Conservation (phyloP, 2,888 invertebrate species). For the Tineola bisselliella region DNA sequence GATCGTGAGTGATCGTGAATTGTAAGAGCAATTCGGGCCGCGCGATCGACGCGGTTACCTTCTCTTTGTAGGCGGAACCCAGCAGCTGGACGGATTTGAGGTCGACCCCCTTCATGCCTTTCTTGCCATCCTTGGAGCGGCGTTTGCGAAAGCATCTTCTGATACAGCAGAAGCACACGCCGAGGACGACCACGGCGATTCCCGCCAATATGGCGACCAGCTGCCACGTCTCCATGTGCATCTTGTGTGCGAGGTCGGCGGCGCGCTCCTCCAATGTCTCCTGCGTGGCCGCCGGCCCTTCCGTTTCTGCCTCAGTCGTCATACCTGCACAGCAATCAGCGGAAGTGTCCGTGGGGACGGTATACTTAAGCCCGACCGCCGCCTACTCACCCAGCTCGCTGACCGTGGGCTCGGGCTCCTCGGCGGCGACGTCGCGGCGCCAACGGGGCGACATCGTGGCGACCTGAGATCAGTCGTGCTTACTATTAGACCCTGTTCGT, state of each 20-base stretch:
- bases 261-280: constrained; percentile 67
- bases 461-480: too few species aligned
- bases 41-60: constrained; percentile 73
- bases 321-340: not conserved
- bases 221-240: constrained; percentile 86
- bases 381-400: too few species aligned
- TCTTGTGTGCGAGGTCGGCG: constrained; percentile 72
- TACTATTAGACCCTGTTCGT: too few species aligned
- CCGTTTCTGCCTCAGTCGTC: not conserved
- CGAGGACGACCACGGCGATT: constrained; percentile 80
- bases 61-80: constrained; percentile 97
- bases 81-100: constrained; percentile 95
- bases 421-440: not conserved
- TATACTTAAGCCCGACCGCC: too few species aligned
- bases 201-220: constrained; percentile 85
- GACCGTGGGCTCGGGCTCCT: too few species aligned
- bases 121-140: constrained; percentile 94
- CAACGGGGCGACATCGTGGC: not conserved
- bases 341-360: not conserved
- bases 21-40: too few species aligned
- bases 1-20: not conserved
- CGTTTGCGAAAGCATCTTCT: constrained; percentile 91
- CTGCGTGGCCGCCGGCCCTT: constrained; percentile 32
- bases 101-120: constrained; percentile 94
- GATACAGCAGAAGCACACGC: constrained; percentile 91